Evolutionary conservation across 2,797 vertebrate genomes (phyloP), one percentile per base, ranked within the genome.

Genomic region (Choloepus didactylus): DNA sequence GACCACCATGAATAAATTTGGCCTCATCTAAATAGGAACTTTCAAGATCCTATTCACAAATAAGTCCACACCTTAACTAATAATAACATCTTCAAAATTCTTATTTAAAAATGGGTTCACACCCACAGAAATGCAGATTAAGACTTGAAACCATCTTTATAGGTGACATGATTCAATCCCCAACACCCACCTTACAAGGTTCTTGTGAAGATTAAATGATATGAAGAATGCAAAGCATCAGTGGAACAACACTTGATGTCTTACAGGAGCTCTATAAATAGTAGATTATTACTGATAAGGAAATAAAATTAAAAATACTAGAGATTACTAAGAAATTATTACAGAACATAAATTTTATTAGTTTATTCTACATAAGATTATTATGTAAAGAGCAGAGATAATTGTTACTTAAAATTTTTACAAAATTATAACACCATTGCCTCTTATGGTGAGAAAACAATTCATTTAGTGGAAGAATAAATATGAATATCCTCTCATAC

Each of bases 281-380:
- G n/a, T 3, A 79, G 3, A 84, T 80, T 38, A 27, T 79, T 59
- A 73, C n/a, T 81, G 60, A 77, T 0, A 1, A 83, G 18, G 11
- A 82, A 89, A 67, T 76, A 66, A 80, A 72, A 14, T 3, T 41
- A 51, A 89, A 72, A 35, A 2, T 31, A 56, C 66, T 83, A 54
- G 16, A 54, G 2, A 88, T n/a, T 82, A 12, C 88, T 84, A 89
- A 31, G 35, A 79, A 76, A 92, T 87, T 80, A 60, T 64, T 87
- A 56, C 9, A 82, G 35, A 80, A 29, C 18, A 38, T 21, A 64
- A 27, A 54, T 80, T 76, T 56, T 77, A 46, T 73, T 49, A 59
- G 38, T 51, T 44, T 21, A 66, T 69, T 88, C 5, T 19, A 70
- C 2, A 38, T 14, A n/a, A 46, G 2, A 70, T 14, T 77, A 9